Evolutionary conservation across 2,113 vertebrate species (phyloP).

Genomic region (Colistium nudipinnis): DNA sequence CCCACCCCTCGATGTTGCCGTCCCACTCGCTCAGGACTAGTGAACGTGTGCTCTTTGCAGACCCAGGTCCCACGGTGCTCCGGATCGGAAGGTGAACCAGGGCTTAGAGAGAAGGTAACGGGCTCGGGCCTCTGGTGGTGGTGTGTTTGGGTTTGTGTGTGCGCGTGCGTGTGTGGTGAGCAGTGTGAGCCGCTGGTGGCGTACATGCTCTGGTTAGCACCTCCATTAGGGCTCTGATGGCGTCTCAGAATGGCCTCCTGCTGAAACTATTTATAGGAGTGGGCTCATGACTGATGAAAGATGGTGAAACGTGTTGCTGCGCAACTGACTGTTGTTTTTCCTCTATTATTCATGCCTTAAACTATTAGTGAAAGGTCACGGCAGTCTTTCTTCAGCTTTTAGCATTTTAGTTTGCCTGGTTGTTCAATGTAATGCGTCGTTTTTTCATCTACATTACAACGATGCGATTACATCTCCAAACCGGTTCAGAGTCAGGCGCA

Average conservation of each 20-base stretch:
- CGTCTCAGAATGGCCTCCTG: conserved; percentile 71
- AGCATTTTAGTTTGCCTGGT: conserved; percentile 7
- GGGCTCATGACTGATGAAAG: conserved; percentile 67
- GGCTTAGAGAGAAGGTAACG: conserved; percentile 76
- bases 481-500: not conserved
- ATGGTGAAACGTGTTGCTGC: conserved; percentile 60
- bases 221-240: conserved; percentile 67
- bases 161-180: conserved; percentile 47
- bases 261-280: conserved; percentile 82
- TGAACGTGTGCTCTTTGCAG: conserved; percentile 39
- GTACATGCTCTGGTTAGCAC: conserved; percentile 58
- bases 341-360: not conserved
- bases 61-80: conserved; percentile 28
- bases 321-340: conserved; percentile 9
- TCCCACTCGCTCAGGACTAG: conserved; percentile 46
- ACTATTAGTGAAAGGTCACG: not conserved
- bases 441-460: not conserved
- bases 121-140: conserved; percentile 59
- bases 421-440: not conserved
- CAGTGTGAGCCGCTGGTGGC: conserved; percentile 47
- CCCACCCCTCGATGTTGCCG: conserved; percentile 40
- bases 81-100: conserved; percentile 73
- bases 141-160: conserved; percentile 62
- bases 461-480: no score
- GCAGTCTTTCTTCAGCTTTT: not conserved